Evolutionary conservation across 92 coral and sea anemone species (phyloP), one percentile per base, ranked within the genome.

Genomic region (Phenganax subtilis): DNA sequence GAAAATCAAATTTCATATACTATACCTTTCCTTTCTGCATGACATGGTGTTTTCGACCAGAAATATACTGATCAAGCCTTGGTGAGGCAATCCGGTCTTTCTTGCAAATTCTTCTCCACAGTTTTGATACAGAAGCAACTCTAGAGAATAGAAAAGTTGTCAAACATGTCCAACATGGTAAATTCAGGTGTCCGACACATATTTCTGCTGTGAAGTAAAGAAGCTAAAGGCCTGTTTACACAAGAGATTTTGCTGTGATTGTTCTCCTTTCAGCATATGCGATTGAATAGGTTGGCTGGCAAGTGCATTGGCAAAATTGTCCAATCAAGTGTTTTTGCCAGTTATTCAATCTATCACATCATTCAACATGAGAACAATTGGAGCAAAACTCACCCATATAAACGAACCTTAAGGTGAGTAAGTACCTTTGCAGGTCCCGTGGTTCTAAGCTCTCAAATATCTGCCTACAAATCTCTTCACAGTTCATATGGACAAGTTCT

Each of bases 21-120:
- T 14, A 67, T 80, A 91, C 96, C 91, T 91, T 87, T 66, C 92
- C 96, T 66, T 89, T 91, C 31, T 59, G 89, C 54, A 53, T 28
- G 29, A 77, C 90, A 69, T 91, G 77, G 55, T 87, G 71, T 29
- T 74, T 85, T 30, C 91, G 57, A 64, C 86, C 91, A 56, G 57
- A 54, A 55, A 91, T 61, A 85, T 65, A 86, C 75, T 66, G 72
- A 55, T 64, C 76, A 86, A 87, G 85, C 56, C 91, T 91, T 54
- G 85, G 82, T 3, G 64, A 69, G 31, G 74, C 73, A 12, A 30
- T 68, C 51, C 67, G 44, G 44, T 89, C 85, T 58, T 70, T 37
- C 27, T 78, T 72, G 14, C 85, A 79, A 66, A 91, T 80, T 8
- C 28, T 81, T 65, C 96, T 87, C 96, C 96, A 91, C 17, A 62